Evolutionary conservation across 2,888 invertebrate genomes (phyloP).

Genomic region (Ctenicera cuprea): DNA sequence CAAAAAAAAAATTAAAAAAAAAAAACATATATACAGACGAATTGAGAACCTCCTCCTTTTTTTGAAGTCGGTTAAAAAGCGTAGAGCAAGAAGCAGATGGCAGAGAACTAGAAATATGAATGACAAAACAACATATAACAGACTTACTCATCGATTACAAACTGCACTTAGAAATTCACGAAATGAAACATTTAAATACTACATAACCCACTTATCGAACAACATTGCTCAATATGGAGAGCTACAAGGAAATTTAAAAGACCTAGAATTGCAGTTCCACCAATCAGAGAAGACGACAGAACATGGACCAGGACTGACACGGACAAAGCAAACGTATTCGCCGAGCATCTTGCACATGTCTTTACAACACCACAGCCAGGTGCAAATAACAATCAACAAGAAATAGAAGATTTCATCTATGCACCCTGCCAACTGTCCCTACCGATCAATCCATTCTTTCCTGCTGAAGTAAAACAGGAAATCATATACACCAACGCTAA

Average conservation of each 20-base stretch:
- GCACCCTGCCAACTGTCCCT: background rate
- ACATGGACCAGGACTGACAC: background rate
- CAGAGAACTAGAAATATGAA: constrained; percentile 9
- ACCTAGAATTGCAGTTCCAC: too few species aligned
- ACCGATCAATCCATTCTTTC: constrained; percentile 11
- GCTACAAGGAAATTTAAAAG: constrained; percentile 4
- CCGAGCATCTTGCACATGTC: too few species aligned
- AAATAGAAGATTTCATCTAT: constrained; percentile 4
- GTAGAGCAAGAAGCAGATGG: constrained; percentile 55
- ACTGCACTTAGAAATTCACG: background rate
- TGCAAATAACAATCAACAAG: constrained; percentile 1
- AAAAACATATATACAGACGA: too few species aligned
- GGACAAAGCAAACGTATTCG: constrained; percentile 6
- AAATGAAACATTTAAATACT: constrained; percentile 7
- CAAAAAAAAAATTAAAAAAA: too few species aligned
- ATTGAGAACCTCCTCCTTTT: too few species aligned
- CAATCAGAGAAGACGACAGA: background rate
- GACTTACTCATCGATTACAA: background rate
- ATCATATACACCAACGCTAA: background rate
- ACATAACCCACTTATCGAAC: background rate
- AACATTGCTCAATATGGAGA: constrained; percentile 8
- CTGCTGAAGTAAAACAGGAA: constrained; percentile 10
- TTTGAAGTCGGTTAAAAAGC: too few species aligned
- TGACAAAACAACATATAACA: constrained; percentile 5
- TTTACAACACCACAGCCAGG: too few species aligned